Evolutionary conservation across 2,797 vertebrate species (phyloP).

Genomic region (Natrix natrix): DNA sequence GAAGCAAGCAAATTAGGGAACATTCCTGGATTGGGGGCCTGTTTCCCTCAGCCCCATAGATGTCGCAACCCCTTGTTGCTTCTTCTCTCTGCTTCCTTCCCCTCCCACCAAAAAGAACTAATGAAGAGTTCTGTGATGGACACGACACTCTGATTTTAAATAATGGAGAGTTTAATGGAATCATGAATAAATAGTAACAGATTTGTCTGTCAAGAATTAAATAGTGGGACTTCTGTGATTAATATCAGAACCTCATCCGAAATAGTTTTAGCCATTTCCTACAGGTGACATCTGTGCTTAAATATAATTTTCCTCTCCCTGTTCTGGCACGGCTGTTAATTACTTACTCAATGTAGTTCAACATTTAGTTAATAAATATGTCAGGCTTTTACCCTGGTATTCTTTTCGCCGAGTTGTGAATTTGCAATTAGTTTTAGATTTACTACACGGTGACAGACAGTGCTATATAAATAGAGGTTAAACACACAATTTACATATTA

Average conservation of each 20-base stretch:
- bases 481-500: conserved; percentile 95
- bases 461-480: conserved; percentile 91
- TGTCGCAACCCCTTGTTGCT: neutral
- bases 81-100: conserved; percentile 8
- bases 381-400: conserved; percentile 82
- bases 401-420: conserved; percentile 81
- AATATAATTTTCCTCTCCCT: conserved; percentile 74
- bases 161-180: conserved; percentile 68
- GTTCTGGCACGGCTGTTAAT: conserved; percentile 80
- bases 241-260: conserved; percentile 74
- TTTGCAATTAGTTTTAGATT: conserved; percentile 91
- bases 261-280: conserved; percentile 73
- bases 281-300: conserved; percentile 81
- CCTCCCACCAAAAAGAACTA: conserved; percentile 38
- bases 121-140: conserved; percentile 42
- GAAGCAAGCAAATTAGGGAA: too few species aligned
- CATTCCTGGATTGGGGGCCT: neutral
- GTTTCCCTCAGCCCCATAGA: too few species aligned
- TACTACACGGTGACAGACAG: conserved; percentile 86
- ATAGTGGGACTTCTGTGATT: conserved; percentile 72
- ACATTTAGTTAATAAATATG: conserved; percentile 90
- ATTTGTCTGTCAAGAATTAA: conserved; percentile 75
- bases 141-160: conserved; percentile 64
- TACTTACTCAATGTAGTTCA: conserved; percentile 84
- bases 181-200: conserved; percentile 71